These are phyloP conservation scores for Rhinella marina DNA, from an alignment of 2,797 vertebrate genomes.

Conservation along the genomic window DNA sequence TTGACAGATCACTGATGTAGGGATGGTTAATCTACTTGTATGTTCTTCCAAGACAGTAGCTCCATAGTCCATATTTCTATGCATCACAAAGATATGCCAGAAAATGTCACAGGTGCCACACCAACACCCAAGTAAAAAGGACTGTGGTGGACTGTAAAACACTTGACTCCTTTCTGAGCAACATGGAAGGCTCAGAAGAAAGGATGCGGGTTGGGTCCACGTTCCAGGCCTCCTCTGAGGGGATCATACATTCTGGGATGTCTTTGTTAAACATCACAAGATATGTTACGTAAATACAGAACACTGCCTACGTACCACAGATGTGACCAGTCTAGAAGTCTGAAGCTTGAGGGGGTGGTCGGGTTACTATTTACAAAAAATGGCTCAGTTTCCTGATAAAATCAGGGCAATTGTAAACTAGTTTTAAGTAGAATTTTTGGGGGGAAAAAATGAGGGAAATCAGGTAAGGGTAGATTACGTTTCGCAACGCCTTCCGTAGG, in stretches of 20 bases:
- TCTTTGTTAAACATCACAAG: neutral
- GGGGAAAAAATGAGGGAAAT: no score
- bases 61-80: neutral
- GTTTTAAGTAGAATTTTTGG: neutral
- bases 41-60: neutral
- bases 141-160: neutral
- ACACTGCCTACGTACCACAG: neutral
- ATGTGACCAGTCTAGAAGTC: neutral
- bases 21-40: neutral
- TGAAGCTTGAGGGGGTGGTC: neutral
- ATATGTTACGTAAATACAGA: neutral
- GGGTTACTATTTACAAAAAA: constrained; percentile 50
- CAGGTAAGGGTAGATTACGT: neutral
- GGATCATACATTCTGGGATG: neutral
- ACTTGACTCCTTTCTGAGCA: neutral
- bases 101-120: neutral
- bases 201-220: neutral
- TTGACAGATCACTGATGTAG: neutral
- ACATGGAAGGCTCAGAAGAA: neutral
- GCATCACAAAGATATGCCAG: neutral
- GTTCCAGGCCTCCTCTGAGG: neutral
- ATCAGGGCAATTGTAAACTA: constrained; percentile 46
- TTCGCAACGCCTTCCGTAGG: neutral
- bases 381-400: constrained; percentile 55
- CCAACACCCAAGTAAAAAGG: neutral